Percentiles rank a stretch among this genome's conserved stretches.
phyloP scores from a whole-genome alignment of 2,888 invertebrate genomes.

The Selenia dentaria region DNA sequence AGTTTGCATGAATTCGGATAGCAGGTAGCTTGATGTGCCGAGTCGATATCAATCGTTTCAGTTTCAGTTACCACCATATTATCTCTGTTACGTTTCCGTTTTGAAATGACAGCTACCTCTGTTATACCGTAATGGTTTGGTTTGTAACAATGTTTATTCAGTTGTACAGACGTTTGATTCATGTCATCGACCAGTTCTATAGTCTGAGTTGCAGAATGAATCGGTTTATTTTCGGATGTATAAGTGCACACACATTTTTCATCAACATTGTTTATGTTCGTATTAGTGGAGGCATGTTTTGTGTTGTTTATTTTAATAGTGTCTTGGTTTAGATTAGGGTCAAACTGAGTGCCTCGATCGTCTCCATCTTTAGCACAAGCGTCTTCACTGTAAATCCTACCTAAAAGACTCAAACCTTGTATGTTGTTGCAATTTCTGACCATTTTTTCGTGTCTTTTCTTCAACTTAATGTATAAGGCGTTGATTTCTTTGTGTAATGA shows the following conservation, averaged over 20 bases:
- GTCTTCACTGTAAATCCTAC: constrained; percentile 61
- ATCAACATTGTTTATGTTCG: constrained; percentile 5
- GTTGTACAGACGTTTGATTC: neutral
- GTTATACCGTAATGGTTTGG: neutral
- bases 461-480: constrained; percentile 53
- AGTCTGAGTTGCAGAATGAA: constrained; percentile 4
- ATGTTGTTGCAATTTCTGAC: constrained; percentile 40
- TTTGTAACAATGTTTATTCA: neutral
- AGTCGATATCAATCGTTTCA: constrained; percentile 22
- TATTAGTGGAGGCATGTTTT: constrained; percentile 19
- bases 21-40: constrained; percentile 40
- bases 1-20: constrained; percentile 44
- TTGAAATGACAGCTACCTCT: neutral
- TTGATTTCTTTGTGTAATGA: constrained; percentile 61
- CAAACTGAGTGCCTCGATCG: constrained; percentile 45
- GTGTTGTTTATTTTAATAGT: constrained; percentile 18
- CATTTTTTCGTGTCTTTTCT: constrained; percentile 55
- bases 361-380: constrained; percentile 30
- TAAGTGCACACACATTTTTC: constrained; percentile 17
- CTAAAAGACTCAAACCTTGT: constrained; percentile 58
- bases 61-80: constrained; percentile 25
- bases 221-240: neutral
- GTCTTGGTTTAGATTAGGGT: constrained; percentile 22
- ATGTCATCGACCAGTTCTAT: neutral
- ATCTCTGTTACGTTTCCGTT: constrained; percentile 1